Evolutionary conservation across 2,797 vertebrate genomes (phyloP), one percentile per base, ranked within the genome.

Genomic region (Xerus rutilus): DNA sequence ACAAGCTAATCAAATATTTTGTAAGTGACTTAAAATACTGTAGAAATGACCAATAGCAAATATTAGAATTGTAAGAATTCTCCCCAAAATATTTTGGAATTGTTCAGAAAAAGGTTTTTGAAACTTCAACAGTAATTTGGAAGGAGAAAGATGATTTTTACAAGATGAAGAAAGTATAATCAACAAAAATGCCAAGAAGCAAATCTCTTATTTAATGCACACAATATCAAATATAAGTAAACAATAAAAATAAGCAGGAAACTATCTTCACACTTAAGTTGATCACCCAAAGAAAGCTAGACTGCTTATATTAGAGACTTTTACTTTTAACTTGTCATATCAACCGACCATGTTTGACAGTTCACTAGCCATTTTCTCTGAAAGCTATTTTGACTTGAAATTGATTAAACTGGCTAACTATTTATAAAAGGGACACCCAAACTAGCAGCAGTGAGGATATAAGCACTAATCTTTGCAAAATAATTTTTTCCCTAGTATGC

Each of bases 111-210:
- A 93, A 94, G 17, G 10, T 93, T 89, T 87, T 47, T 83, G 32
- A 94, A 94, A 82, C 28, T 73, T 70, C 14, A 30, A 82, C 30
- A 78, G 64, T 81, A 92, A 93, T 54, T 62, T 73, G 14, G 28
- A 93, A 78, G 69, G 18, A 64, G n/a, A 91, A 95, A 86, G 64
- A 62, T 74, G 30, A 73, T 52, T 73, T 49, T 87, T 77, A 85
- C 23, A 91, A 92, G 54, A 88, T 21, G 21, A 89, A 83, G 54
- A 79, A 96, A 86, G 20, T 35, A 79, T 43, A 93, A 86, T 30
- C 25, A 85, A 88, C 25, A 94, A 94, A 94, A 93, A 72, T 59
- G 14, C 32, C 67, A 90, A 92, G 54, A 96, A 93, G 39, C 62
- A 79, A 93, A 73, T 57, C 21, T 59, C 57, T 88, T 86, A 1